Evolutionary conservation across 2,797 vertebrate genomes (phyloP).

Genomic region (Cynopterus sphinx): DNA sequence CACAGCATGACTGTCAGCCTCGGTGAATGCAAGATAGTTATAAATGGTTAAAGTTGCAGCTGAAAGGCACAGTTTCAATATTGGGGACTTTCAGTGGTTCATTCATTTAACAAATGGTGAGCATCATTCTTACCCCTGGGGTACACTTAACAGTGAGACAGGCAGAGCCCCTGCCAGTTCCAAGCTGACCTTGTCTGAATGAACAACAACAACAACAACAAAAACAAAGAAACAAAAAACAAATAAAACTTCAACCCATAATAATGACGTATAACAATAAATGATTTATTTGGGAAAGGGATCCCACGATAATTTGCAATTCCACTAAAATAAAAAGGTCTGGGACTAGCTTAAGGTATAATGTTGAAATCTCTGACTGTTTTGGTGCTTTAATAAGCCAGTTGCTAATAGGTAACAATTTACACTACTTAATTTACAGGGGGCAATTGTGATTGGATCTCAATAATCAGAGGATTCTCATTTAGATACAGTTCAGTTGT

Average conservation of each 20-base stretch:
- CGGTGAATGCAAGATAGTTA: neutral
- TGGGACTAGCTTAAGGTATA: neutral
- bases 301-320: neutral
- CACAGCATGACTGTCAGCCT: rapidly evolving
- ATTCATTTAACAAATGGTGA: neutral
- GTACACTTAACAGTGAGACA: neutral
- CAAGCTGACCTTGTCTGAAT: rapidly evolving
- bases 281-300: neutral
- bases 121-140: neutral
- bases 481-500: neutral
- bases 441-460: neutral
- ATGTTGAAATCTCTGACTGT: neutral
- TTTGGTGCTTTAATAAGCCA: neutral
- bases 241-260: neutral
- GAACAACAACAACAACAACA: too few species aligned
- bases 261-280: neutral
- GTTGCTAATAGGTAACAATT: neutral
- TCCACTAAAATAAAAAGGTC: neutral
- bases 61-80: too few species aligned
- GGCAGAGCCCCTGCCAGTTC: neutral
- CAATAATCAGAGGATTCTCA: neutral
- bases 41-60: rapidly evolving
- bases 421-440: neutral
- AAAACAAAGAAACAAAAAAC: neutral
- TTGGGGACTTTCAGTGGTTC: neutral